phyloP scores from a whole-genome alignment of 2,797 vertebrate species.

The Hippocampus kuda region DNA sequence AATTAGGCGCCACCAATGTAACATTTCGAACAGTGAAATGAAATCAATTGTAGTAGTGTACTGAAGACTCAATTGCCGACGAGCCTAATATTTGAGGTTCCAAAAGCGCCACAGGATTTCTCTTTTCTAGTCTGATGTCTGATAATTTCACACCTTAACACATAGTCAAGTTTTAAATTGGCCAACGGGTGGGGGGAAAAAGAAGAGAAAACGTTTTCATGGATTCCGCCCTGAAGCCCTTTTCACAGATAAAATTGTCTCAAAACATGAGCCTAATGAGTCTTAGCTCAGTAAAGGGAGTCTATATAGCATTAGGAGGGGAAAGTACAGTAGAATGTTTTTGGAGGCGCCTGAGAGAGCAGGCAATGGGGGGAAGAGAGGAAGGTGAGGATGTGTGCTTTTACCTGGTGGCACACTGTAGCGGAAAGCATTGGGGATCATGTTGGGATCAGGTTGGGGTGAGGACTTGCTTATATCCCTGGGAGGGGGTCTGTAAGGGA shows the following conservation, averaged over 20 bases:
- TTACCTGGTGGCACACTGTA: constrained; percentile 88
- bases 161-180: background rate
- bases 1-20: background rate
- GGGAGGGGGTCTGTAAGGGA: constrained; percentile 79
- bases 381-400: constrained; percentile 39
- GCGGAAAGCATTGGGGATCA: constrained; percentile 63
- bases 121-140: background rate
- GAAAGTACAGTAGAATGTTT: constrained; percentile 1
- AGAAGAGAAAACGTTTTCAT: background rate
- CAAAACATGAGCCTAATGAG: background rate
- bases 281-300: background rate
- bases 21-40: background rate
- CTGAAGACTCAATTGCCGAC: background rate
- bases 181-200: background rate
- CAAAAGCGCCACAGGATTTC: background rate
- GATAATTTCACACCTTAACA: background rate
- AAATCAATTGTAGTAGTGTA: background rate
- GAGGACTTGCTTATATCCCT: constrained; percentile 78
- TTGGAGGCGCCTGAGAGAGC: constrained; percentile 9
- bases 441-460: constrained; percentile 72
- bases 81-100: background rate
- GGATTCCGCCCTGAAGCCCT: background rate
- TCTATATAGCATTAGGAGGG: background rate
- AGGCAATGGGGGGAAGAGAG: constrained; percentile 16
- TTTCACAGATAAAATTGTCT: background rate